Percentiles rank a stretch among this genome's conserved stretches.
Conservation (phyloP, 2,888 invertebrate species). For the Caenorhabditis sp. region DNA sequence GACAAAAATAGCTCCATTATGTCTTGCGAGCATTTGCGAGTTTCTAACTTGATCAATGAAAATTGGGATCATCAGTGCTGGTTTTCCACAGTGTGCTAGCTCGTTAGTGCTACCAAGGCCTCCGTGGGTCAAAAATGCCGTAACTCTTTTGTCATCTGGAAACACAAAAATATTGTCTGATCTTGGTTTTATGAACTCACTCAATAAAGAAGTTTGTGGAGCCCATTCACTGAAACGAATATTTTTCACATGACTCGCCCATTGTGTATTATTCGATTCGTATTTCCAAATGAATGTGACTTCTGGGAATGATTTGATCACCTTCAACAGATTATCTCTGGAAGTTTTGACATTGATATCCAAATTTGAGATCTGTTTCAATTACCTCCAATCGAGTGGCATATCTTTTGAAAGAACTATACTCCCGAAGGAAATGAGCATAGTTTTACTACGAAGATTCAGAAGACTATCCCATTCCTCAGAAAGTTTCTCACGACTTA, state of each 20-base stretch:
- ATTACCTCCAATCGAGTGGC: slow-evolving; percentile 5
- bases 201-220: slow-evolving; percentile 27
- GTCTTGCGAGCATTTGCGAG: slow-evolving; percentile 37
- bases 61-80: slow-evolving; percentile 37
- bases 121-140: slow-evolving; percentile 36
- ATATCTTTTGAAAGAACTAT: slow-evolving; percentile 8
- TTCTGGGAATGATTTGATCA: slow-evolving; percentile 13
- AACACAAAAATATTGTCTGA: background rate
- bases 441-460: slow-evolving; percentile 3
- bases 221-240: slow-evolving; percentile 30
- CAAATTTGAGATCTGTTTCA: background rate
- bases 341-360: background rate
- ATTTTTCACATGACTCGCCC: slow-evolving; percentile 13
- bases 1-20: slow-evolving; percentile 22
- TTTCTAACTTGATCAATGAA: slow-evolving; percentile 43
- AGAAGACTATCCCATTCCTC: slow-evolving; percentile 11
- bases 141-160: slow-evolving; percentile 15
- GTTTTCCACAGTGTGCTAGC: slow-evolving; percentile 30
- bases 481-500: slow-evolving; percentile 8
- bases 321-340: slow-evolving; percentile 12
- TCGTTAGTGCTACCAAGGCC: slow-evolving; percentile 42
- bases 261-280: slow-evolving; percentile 21
- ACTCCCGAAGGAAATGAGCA: slow-evolving; percentile 24
- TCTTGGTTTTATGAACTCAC: slow-evolving; percentile 1
- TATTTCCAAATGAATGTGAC: slow-evolving; percentile 43